phyloP scores from a whole-genome alignment of 2,888 invertebrate genomes.

The Liopterus haemorrhoidalis region DNA sequence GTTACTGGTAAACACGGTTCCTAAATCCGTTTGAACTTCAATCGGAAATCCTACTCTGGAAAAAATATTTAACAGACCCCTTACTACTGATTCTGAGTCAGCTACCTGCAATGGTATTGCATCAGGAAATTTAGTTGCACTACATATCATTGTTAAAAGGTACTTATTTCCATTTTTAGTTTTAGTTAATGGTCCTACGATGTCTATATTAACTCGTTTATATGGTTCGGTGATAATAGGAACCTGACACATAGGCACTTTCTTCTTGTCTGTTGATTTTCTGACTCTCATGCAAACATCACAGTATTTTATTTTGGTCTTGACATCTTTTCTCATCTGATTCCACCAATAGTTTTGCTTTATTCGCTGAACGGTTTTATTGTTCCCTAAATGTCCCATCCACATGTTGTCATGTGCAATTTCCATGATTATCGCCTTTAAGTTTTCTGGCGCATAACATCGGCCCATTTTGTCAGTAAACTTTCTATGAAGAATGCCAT shows the following conservation, averaged over 20 bases:
- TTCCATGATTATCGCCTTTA: neutral
- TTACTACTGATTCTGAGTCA: conserved; percentile 5
- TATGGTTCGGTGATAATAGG: neutral
- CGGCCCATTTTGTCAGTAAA: too few relatives aligned
- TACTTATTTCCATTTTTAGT: conserved; percentile 1
- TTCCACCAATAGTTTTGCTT: conserved; percentile 8
- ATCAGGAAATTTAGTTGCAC: conserved; percentile 8
- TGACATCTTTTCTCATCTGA: conserved; percentile 1
- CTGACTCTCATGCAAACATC: conserved; percentile 3
- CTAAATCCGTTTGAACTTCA: conserved; percentile 7
- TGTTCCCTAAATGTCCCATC: conserved; percentile 8
- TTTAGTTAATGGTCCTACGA: conserved; percentile 1
- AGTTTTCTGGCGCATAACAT: too few relatives aligned
- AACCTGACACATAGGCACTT: conserved; percentile 6
- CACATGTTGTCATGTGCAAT: conserved; percentile 7
- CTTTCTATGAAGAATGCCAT: too few relatives aligned
- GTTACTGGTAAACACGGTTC: conserved; percentile 6
- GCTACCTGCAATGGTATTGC: conserved; percentile 5
- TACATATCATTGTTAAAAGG: conserved; percentile 2
- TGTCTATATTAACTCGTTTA: conserved; percentile 5
- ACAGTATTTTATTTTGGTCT: conserved; percentile 7
- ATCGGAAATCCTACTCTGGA: conserved; percentile 7
- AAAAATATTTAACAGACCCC: conserved; percentile 2
- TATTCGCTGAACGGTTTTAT: conserved; percentile 1
- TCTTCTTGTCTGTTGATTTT: conserved; percentile 4